These are phyloP conservation scores for Harpalus rufipes DNA, from an alignment of 2,888 invertebrate genomes.

Conservation along the genomic window DNA sequence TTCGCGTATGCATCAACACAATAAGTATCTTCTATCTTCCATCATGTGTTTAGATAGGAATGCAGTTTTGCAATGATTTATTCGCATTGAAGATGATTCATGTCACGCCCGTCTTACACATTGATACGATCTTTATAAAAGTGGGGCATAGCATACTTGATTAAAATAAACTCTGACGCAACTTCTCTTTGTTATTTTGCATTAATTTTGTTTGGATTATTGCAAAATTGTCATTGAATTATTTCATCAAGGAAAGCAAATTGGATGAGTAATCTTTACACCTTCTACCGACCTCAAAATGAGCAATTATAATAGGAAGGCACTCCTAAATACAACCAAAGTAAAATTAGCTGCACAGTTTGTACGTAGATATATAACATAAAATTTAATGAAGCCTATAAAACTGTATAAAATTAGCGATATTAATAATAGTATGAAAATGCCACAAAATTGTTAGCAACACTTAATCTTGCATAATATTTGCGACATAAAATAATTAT, in stretches of 20 bases:
- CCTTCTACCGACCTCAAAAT: constrained; percentile 35
- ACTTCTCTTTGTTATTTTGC: constrained; percentile 46
- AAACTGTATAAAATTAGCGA: neutral
- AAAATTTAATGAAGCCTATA: neutral
- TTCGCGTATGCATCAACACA: constrained; percentile 20
- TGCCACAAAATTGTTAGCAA: neutral
- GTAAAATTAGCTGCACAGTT: neutral
- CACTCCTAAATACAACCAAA: neutral
- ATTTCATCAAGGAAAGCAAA: constrained; percentile 56
- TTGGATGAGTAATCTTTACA: constrained; percentile 51
- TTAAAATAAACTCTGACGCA: constrained; percentile 56
- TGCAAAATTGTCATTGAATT: constrained; percentile 60
- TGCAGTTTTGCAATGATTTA: constrained; percentile 54
- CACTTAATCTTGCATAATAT: neutral
- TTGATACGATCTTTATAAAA: constrained; percentile 55
- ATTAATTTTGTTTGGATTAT: constrained; percentile 59
- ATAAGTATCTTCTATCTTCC: constrained; percentile 2
- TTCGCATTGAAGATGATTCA: constrained; percentile 51
- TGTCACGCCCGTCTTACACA: constrained; percentile 31
- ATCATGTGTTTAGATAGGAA: constrained; percentile 34
- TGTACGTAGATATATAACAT: neutral
- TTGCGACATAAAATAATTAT: neutral
- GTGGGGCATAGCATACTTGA: constrained; percentile 59
- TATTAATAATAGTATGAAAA: neutral
- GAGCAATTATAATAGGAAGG: constrained; percentile 17